Percentiles rank a stretch among this genome's conserved stretches.
Conservation (phyloP, 1,140 invertebrate genomes). For the Pentalonia nigronervosa region DNA sequence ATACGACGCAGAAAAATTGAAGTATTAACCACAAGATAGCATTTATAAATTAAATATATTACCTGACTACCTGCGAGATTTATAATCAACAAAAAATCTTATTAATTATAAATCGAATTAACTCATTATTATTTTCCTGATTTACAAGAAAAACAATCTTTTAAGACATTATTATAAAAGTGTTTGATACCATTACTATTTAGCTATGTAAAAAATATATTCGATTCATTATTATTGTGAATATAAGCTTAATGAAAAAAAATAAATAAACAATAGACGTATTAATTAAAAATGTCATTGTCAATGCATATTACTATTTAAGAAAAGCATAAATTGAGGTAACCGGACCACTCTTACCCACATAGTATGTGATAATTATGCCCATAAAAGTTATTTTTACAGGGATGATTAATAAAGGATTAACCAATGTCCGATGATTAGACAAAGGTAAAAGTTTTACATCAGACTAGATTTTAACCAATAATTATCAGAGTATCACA, state of each 20-base stretch:
- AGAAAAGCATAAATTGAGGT: background rate
- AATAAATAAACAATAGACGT: background rate
- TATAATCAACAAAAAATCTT: background rate
- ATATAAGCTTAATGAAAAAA: too few relatives aligned
- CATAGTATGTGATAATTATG: background rate
- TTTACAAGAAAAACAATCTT: background rate
- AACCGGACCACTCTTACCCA: background rate
- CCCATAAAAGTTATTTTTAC: background rate
- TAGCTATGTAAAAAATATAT: too few relatives aligned
- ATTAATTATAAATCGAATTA: background rate
- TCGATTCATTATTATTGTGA: too few relatives aligned
- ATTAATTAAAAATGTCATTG: background rate
- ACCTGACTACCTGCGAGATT: background rate
- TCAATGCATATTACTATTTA: background rate
- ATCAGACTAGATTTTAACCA: background rate
- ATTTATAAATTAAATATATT: background rate
- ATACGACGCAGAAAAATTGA: background rate
- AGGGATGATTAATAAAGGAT: background rate
- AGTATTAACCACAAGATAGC: background rate
- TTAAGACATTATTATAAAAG: background rate
- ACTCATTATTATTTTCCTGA: background rate
- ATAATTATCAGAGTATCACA: background rate
- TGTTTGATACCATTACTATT: background rate
- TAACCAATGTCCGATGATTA: background rate
- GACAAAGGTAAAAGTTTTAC: background rate